Base-by-base conservation (phyloP, 2,113 vertebrate genomes). In the Emydura subglobosa region DNA sequence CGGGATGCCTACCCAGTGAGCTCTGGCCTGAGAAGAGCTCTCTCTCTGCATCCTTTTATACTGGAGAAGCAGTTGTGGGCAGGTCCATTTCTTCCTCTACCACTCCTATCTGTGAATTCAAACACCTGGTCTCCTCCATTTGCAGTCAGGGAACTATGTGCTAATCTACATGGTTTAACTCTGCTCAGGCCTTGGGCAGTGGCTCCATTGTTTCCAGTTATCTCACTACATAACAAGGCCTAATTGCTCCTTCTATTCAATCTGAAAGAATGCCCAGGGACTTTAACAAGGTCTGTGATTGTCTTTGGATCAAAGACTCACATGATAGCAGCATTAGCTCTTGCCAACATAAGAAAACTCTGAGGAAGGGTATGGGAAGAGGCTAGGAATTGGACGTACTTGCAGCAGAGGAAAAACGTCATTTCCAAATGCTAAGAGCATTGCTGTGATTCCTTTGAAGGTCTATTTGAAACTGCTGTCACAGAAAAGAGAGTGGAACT, bases 261-360 rank as follows among this genome's bases (percentile, higher is more conserved):
- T 72, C 42, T 19, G 2, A 11, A 57, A 57, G 0, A 88, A 44
- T 12, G 2, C 44, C 1, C 42, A 39, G 25, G 25, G 27, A 24
- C 49, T 22, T 10, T 5, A 8, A 5, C 59, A 14, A 0, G 0
- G 42, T 2, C 19, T 0, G 6, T 51, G 34, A 16, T 79, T 14
- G 14, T 2, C 13, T n/a, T 39, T 47, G 53, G 51, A 47, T 22
- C 12, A 53, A 59, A 39, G 22, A 53, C 57, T n/a, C 4, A 14
- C 29, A 5, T 50, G 11, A 17, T 19, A 17, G 25, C 42, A 34
- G 9, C 21, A 39, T 25, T 0, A 0, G 54, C 53, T 78, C 13
- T 10, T 55, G 9, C 31, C 39, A 9, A 39, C 19, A 44, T 25
- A 83, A 42, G 47, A 24, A 79, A 61, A 79, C 42, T 34, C 47